Conservation (phyloP, 2,888 invertebrate genomes). For the Yponomeuta plumbellus region DNA sequence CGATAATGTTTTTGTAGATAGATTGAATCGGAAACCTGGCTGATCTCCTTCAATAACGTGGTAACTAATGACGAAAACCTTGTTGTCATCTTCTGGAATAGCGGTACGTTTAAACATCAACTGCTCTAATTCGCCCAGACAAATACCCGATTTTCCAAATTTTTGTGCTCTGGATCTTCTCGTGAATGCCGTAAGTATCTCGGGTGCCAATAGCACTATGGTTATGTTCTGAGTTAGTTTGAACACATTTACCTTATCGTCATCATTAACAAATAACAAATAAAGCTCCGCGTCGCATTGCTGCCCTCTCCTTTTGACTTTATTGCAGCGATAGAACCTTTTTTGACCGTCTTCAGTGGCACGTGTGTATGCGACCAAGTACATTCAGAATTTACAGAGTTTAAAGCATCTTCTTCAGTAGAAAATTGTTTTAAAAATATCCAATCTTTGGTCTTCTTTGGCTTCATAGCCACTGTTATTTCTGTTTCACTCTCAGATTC, state of each 20-base stretch:
- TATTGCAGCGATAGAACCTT: slow-evolving; percentile 24
- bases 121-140: slow-evolving; percentile 23
- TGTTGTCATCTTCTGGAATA: slow-evolving; percentile 23
- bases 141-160: slow-evolving; percentile 21
- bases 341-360: slow-evolving; percentile 23
- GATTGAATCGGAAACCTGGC: slow-evolving; percentile 18
- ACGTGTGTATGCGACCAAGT: slow-evolving; percentile 22
- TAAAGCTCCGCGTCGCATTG: slow-evolving; percentile 24
- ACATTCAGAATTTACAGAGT: slow-evolving; percentile 22
- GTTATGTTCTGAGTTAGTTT: slow-evolving; percentile 20
- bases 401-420: slow-evolving; percentile 19
- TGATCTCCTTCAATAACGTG: slow-evolving; percentile 21
- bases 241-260: slow-evolving; percentile 22
- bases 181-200: slow-evolving; percentile 21
- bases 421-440: slow-evolving; percentile 20
- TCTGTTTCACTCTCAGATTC: slow-evolving; percentile 21
- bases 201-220: slow-evolving; percentile 20
- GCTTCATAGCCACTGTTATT: slow-evolving; percentile 21
- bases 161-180: slow-evolving; percentile 18
- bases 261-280: slow-evolving; percentile 20
- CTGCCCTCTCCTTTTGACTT: slow-evolving; percentile 23
- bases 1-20: slow-evolving; percentile 18
- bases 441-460: slow-evolving; percentile 23
- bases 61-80: slow-evolving; percentile 22
- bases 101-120: slow-evolving; percentile 21